phyloP scores from a whole-genome alignment of 2,888 invertebrate species.

The Ferdinandea cuprea region DNA sequence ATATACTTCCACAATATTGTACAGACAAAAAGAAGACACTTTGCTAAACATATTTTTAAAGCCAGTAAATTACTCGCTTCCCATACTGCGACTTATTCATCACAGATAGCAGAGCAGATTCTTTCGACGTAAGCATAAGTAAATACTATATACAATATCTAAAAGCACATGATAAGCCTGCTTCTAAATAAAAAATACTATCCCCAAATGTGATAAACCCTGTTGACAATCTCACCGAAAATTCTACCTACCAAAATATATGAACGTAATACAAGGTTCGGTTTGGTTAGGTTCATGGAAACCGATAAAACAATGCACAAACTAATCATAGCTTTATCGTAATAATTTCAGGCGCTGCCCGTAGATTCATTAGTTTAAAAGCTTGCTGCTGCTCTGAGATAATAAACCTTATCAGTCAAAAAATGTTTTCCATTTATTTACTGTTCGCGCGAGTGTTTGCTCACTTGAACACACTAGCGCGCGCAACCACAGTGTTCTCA shows the following conservation, averaged over 20 bases:
- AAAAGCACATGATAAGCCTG: conserved; percentile 12
- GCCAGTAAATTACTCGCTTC: too few species aligned
- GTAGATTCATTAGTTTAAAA: conserved; percentile 67
- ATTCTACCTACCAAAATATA: conserved; percentile 19
- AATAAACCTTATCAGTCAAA: conserved; percentile 64
- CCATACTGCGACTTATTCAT: too few species aligned
- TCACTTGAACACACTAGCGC: conserved; percentile 57
- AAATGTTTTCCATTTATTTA: conserved; percentile 42
- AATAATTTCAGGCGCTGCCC: conserved; percentile 50
- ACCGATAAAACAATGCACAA: conserved; percentile 26
- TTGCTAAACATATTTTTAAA: too few species aligned
- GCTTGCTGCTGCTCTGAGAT: conserved; percentile 62
- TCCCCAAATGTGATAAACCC: conserved; percentile 1
- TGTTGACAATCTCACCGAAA: conserved; percentile 1
- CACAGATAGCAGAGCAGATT: too few species aligned
- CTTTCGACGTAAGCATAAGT: too few species aligned
- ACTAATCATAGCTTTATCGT: conserved; percentile 70
- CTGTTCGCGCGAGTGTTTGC: conserved; percentile 48
- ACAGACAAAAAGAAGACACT: too few species aligned
- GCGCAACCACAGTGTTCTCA: conserved; percentile 59
- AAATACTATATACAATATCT: too few species aligned
- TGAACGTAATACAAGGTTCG: not conserved
- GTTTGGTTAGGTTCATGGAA: not conserved
- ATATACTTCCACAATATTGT: too few species aligned
- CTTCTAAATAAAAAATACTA: conserved; percentile 1